Base-by-base conservation (phyloP, 2,113 vertebrate genomes). In the Hyla sarda region DNA sequence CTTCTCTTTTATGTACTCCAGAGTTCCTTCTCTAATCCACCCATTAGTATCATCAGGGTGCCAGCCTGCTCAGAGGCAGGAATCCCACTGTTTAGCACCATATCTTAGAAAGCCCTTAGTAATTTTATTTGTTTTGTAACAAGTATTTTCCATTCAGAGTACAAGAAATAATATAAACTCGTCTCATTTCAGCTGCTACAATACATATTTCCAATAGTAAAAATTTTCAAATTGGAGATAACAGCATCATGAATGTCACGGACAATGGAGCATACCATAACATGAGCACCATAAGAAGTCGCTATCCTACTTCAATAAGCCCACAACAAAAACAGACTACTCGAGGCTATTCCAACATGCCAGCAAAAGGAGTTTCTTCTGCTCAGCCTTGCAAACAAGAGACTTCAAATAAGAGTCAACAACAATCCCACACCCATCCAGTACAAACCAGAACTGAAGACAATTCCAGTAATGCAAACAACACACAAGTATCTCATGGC, bases 211-310 rank as follows among this genome's bases (percentile, higher is more conserved):
- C 19, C 8, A 16, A 16, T 11, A 3, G 32, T 41, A 7, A 17
- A 41, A 71, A 71, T 41, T 41, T 71, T 37, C 67, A 71, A 71
- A 41, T 71, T 41, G 67, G 67, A 41, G 19, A 37, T 71, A 71
- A 71, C 12, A 23, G 1, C 67, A 23, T 4, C 17, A 21, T 71
- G 67, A 71, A 9, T 71, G 67, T 71, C 17, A 71, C 32, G 23
- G 34, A 41, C 17, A 4, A 1, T 41, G 17, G 65, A 34, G 1
- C 65, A 19, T 41, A 23, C 34, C 67, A 1, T 23, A 71, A 41
- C 19, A 71, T 71, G 28, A 8, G 1, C 19, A 23, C 50, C 50
- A 23, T 21, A 23, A 12, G 62, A 37, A 34, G 6, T 37, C 65
- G 1, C 1, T 7, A 71, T 6, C 2, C 16, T 37, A 4, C 17